Percentiles rank a stretch among this genome's conserved stretches.
Evolutionary conservation across 2,888 invertebrate species (phyloP).

Genomic region (Eugnorisma glareosa): DNA sequence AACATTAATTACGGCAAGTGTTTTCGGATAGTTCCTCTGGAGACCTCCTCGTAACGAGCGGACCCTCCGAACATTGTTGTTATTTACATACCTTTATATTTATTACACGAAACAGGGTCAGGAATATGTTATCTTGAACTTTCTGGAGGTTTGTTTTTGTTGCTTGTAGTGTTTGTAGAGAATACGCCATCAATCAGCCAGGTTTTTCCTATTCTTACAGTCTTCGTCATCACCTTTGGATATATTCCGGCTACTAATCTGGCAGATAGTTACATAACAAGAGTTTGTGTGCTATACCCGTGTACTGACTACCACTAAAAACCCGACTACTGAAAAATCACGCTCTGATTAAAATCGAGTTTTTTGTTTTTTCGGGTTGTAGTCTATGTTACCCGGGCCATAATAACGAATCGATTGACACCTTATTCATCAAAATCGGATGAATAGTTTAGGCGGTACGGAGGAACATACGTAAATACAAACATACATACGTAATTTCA

Average conservation of each 20-base stretch:
- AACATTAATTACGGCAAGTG: slow-evolving; percentile 64
- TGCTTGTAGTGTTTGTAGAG: not conserved
- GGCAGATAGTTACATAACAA: not conserved
- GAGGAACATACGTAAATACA: too few relatives aligned
- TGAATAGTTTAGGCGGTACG: too few relatives aligned
- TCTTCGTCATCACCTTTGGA: not conserved
- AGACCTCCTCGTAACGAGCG: slow-evolving; percentile 37
- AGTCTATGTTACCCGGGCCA: too few relatives aligned
- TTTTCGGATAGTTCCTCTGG: slow-evolving; percentile 62
- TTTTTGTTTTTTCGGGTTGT: too few relatives aligned
- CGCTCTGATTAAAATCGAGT: too few relatives aligned
- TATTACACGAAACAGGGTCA: slow-evolving; percentile 21
- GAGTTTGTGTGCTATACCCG: too few relatives aligned
- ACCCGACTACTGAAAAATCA: too few relatives aligned
- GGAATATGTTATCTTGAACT: slow-evolving; percentile 41
- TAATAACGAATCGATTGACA: too few relatives aligned
- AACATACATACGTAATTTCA: too few relatives aligned
- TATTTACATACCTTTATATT: slow-evolving; percentile 51
- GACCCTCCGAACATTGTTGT: slow-evolving; percentile 45
- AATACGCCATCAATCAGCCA: not conserved
- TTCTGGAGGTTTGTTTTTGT: slow-evolving; percentile 4
- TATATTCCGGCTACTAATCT: not conserved
- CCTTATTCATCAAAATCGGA: too few relatives aligned
- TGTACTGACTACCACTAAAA: too few relatives aligned
- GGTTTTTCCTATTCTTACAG: not conserved